phyloP scores from a whole-genome alignment of 2,797 vertebrate species.

The Molothrus aeneus region DNA sequence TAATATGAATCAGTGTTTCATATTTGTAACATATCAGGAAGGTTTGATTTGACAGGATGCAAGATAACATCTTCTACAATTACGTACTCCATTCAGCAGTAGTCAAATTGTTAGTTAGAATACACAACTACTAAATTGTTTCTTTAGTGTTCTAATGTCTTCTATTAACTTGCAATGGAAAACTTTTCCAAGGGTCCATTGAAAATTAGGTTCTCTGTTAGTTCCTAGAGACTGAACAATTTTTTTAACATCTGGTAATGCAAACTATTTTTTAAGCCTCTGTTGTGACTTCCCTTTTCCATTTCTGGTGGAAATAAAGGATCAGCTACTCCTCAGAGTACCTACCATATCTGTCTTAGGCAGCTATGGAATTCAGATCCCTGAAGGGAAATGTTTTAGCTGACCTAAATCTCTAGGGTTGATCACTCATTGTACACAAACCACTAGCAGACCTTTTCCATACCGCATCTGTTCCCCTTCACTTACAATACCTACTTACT shows the following conservation, averaged over 20 bases:
- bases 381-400: neutral
- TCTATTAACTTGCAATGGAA: neutral
- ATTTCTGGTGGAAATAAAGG: neutral
- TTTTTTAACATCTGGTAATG: neutral
- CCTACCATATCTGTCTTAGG: neutral
- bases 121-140: neutral
- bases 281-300: neutral
- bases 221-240: neutral
- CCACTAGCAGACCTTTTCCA: neutral
- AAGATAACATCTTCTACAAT: neutral
- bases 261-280: neutral
- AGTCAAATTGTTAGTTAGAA: neutral
- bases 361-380: neutral
- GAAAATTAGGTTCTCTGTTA: neutral
- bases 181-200: neutral
- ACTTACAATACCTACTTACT: neutral
- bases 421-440: neutral
- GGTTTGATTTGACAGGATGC: neutral
- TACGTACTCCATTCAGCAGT: neutral
- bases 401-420: neutral
- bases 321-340: neutral
- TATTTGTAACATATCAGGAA: neutral
- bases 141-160: neutral
- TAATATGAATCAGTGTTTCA: neutral
- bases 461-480: neutral